Percentiles rank a stretch among this genome's conserved stretches.
These are phyloP conservation scores for Ellobium chinense DNA, from an alignment of 2,888 invertebrate species.

Conservation along the genomic window DNA sequence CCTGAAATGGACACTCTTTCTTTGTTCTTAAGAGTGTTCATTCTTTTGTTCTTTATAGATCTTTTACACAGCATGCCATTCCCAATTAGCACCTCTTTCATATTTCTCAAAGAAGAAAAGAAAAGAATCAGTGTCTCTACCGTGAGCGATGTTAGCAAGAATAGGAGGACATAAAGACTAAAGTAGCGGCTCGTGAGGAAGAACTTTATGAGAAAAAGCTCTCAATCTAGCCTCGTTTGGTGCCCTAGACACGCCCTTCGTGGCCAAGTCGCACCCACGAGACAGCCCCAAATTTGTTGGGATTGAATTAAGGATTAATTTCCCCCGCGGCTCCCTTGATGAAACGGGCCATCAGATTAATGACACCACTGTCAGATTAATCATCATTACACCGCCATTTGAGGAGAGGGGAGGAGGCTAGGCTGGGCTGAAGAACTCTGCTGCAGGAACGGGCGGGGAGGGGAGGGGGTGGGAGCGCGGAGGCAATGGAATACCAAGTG, in stretches of 20 bases:
- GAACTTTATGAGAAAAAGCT: conserved; percentile 16
- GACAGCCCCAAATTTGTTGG: conserved; percentile 52
- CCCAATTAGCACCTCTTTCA: no score
- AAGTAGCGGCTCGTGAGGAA: not conserved
- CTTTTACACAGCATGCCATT: no score
- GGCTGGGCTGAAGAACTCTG: not conserved
- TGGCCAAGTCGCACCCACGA: conserved; percentile 6
- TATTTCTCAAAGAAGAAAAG: no score
- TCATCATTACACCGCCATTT: conserved; percentile 57
- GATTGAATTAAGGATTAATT: conserved; percentile 60
- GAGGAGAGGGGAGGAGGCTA: conserved; percentile 19
- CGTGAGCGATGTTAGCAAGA: no score
- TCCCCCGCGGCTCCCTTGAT: conserved; percentile 54
- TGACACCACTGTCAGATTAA: conserved; percentile 54
- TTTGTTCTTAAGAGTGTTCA: no score
- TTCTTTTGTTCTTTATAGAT: no score
- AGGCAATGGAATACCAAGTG: no score
- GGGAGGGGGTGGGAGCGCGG: not conserved
- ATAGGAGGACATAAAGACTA: not conserved
- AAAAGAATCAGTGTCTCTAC: no score
- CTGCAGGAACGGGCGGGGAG: not conserved
- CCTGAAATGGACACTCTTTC: no score
- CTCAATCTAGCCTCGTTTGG: conserved; percentile 32
- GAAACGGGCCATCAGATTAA: conserved; percentile 56
- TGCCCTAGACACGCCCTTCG: conserved; percentile 36